phyloP scores from a whole-genome alignment of 1,140 invertebrate genomes.

The Brachionus paranguensis region DNA sequence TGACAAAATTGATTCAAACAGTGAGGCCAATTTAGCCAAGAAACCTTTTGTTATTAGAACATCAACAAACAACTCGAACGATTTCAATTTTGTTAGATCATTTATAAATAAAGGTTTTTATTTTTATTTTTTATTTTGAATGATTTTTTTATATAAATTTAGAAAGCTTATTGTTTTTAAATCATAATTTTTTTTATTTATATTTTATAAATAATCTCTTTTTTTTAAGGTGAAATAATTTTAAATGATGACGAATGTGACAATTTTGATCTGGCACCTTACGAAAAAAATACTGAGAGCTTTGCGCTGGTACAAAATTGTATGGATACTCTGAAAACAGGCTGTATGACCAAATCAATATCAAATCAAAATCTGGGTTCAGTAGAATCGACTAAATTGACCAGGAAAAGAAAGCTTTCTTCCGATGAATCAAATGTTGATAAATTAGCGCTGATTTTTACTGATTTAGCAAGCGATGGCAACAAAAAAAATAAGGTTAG shows the following conservation, averaged over 20 bases:
- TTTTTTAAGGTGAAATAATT: neutral
- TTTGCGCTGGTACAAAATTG: neutral
- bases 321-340: neutral
- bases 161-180: neutral
- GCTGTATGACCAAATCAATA: neutral
- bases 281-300: neutral
- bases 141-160: neutral
- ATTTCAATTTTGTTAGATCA: neutral
- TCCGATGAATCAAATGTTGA: neutral
- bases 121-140: neutral
- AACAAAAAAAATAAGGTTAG: neutral
- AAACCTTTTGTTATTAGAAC: neutral
- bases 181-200: neutral
- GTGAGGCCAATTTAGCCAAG: neutral
- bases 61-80: slow-evolving; percentile 12
- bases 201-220: neutral
- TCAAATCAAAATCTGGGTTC: neutral
- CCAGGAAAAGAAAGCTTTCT: neutral
- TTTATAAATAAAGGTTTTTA: neutral
- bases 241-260: neutral
- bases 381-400: neutral
- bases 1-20: neutral
- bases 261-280: neutral
- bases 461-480: neutral
- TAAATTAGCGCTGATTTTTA: neutral